Percentiles rank a stretch among this genome's conserved stretches.
These are phyloP conservation scores for Glareola pratincola DNA, from an alignment of 2,113 vertebrate species.

Conservation along the genomic window DNA sequence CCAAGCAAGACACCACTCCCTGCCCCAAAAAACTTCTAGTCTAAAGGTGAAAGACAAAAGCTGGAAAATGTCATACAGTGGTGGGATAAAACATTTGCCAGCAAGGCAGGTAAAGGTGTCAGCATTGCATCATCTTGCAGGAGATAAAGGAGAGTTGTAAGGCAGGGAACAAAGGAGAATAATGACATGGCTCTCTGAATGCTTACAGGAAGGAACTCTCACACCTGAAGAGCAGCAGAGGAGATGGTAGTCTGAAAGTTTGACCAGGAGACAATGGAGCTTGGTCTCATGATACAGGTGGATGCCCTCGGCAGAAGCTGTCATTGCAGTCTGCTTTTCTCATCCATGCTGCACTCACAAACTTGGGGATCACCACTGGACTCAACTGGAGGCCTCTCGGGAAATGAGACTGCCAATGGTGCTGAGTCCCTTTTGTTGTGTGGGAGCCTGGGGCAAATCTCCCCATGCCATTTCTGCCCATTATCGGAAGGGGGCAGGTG, in stretches of 20 bases:
- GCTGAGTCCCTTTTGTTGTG: neutral
- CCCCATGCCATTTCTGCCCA: neutral
- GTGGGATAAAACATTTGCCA: neutral
- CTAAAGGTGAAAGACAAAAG: neutral
- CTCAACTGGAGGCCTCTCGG: neutral
- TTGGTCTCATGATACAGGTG: neutral
- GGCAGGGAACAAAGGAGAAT: neutral
- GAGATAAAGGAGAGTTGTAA: neutral
- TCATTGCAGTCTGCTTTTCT: neutral
- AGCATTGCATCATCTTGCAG: neutral
- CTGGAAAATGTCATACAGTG: neutral
- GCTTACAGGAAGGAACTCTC: neutral
- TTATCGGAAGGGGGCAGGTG: neutral
- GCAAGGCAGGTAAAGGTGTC: neutral
- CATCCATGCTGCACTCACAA: neutral
- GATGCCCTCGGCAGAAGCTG: neutral
- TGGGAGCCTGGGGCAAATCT: neutral
- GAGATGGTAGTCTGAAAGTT: neutral
- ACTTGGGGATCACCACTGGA: neutral
- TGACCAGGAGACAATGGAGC: neutral
- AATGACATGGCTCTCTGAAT: neutral
- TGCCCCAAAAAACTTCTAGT: neutral
- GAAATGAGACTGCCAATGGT: neutral
- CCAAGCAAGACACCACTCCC: neutral
- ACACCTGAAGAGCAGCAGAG: neutral